Base-by-base conservation (phyloP, 1,140 invertebrate genomes). In the Trichonephila clavata region DNA sequence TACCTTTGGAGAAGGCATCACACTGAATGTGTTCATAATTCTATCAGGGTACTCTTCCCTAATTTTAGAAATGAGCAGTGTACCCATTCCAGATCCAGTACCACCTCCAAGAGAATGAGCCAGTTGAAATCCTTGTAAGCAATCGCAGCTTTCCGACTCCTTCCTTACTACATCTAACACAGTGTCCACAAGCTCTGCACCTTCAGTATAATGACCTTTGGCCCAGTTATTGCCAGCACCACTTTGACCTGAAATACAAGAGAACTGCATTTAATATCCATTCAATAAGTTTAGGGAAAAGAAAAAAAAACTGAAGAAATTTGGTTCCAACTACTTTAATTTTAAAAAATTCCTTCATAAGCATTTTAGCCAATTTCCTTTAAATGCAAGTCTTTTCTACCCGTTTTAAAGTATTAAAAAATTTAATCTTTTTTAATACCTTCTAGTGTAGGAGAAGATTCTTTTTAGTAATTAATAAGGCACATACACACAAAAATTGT, bases 171-270 rank as follows among this genome's bases (percentile, higher is more conserved):
- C 98, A 95, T 98, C 98, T 71, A 98, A 95, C 1, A 98, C 97
- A 0, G 98, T 97, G 95, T 98, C 98, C 10, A 99, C 97, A 57
- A 99, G 96, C 95, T 99, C 97, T 50, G 97, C 97, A n/a, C 96
- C 96, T 95, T 97, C 98, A 88, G 98, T 99, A 96, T 99, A 99
- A 95, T 98, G 98, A 90, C 98, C 98, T 95, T 98, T 98, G 68
- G 98, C 98, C 97, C 98, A 98, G 96, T 98, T 98, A 96, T 98
- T 98, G 81, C 97, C 97, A 61, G 97, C 97, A 94, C 96, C 96
- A 90, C 93, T 94, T 39, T 94, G 93, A 7, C 93, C 93, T 90
- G 27, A 60, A 68, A 59, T 50, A 50, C 0, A 50, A 10, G 2
- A 39, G 32, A 39, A n/a, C n/a, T 4, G 43, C 7, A 2, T 50